Evolutionary conservation across 2,113 vertebrate genomes (phyloP), one percentile per base, ranked within the genome.

Genomic region (Chlamydotis undulata): DNA sequence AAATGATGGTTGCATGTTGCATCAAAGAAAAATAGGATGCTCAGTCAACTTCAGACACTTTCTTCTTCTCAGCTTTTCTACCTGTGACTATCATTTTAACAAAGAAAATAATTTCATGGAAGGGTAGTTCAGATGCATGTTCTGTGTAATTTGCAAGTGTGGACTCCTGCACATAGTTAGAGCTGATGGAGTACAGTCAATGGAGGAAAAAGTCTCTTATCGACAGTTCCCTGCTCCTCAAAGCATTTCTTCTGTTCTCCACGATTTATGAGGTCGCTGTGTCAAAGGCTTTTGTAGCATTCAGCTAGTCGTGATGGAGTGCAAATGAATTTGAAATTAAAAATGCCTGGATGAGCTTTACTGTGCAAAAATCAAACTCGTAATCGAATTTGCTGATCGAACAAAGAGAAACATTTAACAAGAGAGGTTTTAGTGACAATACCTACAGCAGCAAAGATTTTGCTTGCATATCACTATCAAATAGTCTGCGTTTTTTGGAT

Each of bases 31-130:
- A 45, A 4, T 5, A 33, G 35, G 21, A 33, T 85, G 37, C 59
- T 91, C 25, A 12, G 29, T 90, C 84, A 85, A 47, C 67, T 88
- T 85, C 35, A 88, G 65, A 41, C 16, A 22, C 70, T 83, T 80
- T 37, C 24, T 68, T 80, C 19, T 67, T 82, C n/a, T 88, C 12
- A 70, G 47, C 25, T 50, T 65, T 83, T 82, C 31, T 85, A 65
- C 49, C 50, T 24, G 14, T 83, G 64, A 52, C 78, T 91, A 10
- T 94, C 16, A 47, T 82, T 96, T 94, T 47, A 63, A 65, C 43
- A 80, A 71, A 77, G 65, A 91, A 90, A 83, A 92, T 81, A 87
- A 95, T 94, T 90, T 95, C 74, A 89, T 90, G 89, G 89, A 95
- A 93, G 87, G 84, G 17, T 91, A 57, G 93, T 90, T 96, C 67